phyloP scores from a whole-genome alignment of 2,888 invertebrate species.

The Ophion ellenae region DNA sequence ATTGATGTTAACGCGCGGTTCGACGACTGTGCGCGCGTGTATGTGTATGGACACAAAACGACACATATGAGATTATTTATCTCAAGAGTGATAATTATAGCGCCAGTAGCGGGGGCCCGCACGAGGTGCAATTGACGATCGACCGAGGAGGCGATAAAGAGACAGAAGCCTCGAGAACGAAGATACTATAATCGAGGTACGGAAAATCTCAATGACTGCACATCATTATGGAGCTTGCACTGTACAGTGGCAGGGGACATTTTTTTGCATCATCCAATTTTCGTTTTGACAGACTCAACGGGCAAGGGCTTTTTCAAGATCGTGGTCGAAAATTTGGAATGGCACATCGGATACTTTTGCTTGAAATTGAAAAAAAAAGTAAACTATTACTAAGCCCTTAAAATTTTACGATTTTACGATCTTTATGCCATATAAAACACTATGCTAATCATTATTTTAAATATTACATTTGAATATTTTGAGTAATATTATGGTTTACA shows the following conservation, averaged over 20 bases:
- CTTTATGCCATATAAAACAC: too few species aligned
- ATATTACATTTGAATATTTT: too few species aligned
- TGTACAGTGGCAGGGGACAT: background rate
- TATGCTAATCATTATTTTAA: too few species aligned
- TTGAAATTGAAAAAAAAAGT: too few species aligned
- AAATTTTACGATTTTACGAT: too few species aligned
- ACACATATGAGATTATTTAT: constrained; percentile 56
- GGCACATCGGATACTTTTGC: too few species aligned
- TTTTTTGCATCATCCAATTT: background rate
- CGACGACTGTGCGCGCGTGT: background rate
- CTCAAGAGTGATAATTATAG: constrained; percentile 56
- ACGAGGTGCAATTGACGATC: constrained; percentile 28
- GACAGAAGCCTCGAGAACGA: constrained; percentile 11
- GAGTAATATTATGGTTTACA: too few species aligned
- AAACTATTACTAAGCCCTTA: too few species aligned
- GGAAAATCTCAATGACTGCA: constrained; percentile 21
- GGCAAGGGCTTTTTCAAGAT: background rate
- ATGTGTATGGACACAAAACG: background rate
- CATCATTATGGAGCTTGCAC: background rate
- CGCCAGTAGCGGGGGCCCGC: constrained; percentile 24
- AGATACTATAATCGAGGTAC: constrained; percentile 13
- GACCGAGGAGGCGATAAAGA: constrained; percentile 53
- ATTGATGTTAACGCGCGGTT: background rate
- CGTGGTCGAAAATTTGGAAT: background rate
- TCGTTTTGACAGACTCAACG: background rate